Evolutionary conservation across 2,797 vertebrate genomes (phyloP), one percentile per base, ranked within the genome.

Genomic region (Geotrypetes seraphini): DNA sequence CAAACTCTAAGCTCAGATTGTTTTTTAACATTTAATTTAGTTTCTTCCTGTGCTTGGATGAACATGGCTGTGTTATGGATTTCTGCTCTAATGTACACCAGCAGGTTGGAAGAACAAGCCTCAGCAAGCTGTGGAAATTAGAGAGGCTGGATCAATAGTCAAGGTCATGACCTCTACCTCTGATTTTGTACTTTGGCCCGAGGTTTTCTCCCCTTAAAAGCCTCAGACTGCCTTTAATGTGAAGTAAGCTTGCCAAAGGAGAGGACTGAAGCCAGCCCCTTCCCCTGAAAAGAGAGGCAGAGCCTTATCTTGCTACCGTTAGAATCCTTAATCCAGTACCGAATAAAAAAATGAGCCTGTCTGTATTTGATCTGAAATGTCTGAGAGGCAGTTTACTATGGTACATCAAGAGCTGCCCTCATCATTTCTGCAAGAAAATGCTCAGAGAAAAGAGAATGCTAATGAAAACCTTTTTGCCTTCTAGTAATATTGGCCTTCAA

Each of bases 11-110:
- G 70, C 82, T 83, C 81, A 96, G 91, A 96, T 96, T 97, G 92
- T 96, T 96, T 94, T 89, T 93, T 94, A 94, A 94, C 90, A 89
- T 94, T 96, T 96, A 96, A 96, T 96, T 95, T 91, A 91, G 91
- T 95, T 96, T 95, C 89, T 96, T 96, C 92, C 92, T 94, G 91
- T 94, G 91, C 92, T 95, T 92, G 87, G 88, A 90, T 93, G 94
- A 93, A 88, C 92, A 94, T 86, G 79, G 87, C 78, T 81, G 73
- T 78, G 81, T 97, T 96, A 97, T 94, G 89, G 89, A 96, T 96
- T 92, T 92, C 88, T 90, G 85, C 81, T 89, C 82, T 95, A 92
- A 93, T 93, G 87, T 90, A 89, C 88, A 89, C 80, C 87, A 95
- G 88, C 90, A 93, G 90, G 80, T 87, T 86, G 78, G 81, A 78